These are phyloP conservation scores for Nudaria mundana DNA, from an alignment of 2,888 invertebrate species.

Conservation along the genomic window DNA sequence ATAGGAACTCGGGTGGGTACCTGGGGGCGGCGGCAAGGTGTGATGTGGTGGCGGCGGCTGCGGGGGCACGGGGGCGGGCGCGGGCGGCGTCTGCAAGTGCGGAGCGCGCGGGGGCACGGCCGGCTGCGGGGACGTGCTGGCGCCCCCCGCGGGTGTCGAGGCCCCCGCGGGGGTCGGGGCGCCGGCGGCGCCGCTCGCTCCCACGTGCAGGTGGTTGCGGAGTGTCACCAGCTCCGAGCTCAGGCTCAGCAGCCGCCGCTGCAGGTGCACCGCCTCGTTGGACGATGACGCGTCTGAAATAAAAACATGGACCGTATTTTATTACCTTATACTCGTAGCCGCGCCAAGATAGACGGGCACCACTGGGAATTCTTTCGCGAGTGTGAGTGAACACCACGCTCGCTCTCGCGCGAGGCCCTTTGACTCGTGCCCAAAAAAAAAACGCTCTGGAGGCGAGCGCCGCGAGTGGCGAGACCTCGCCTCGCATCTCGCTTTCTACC, in stretches of 20 bases:
- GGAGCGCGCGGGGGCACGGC: conserved; percentile 38
- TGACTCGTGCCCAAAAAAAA: too few relatives aligned
- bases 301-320: not conserved
- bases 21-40: conserved; percentile 41
- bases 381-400: too few relatives aligned
- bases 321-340: too few relatives aligned
- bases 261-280: conserved; percentile 96
- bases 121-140: conserved; percentile 29
- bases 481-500: too few relatives aligned
- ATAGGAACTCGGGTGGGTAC: conserved; percentile 20
- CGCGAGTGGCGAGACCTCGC: too few relatives aligned
- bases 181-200: conserved; percentile 40
- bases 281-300: conserved; percentile 94
- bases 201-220: conserved; percentile 93
- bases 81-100: conserved; percentile 48
- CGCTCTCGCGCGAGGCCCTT: too few relatives aligned
- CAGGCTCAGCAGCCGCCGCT: conserved; percentile 93
- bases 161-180: conserved; percentile 29
- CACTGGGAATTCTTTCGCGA: too few relatives aligned
- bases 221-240: conserved; percentile 96
- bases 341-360: not conserved
- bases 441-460: too few relatives aligned
- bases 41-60: conserved; percentile 31
- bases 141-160: not conserved
- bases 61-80: conserved; percentile 43